These are phyloP conservation scores for Brachystomella parvula DNA, from an alignment of 1,140 invertebrate genomes.

Conservation along the genomic window DNA sequence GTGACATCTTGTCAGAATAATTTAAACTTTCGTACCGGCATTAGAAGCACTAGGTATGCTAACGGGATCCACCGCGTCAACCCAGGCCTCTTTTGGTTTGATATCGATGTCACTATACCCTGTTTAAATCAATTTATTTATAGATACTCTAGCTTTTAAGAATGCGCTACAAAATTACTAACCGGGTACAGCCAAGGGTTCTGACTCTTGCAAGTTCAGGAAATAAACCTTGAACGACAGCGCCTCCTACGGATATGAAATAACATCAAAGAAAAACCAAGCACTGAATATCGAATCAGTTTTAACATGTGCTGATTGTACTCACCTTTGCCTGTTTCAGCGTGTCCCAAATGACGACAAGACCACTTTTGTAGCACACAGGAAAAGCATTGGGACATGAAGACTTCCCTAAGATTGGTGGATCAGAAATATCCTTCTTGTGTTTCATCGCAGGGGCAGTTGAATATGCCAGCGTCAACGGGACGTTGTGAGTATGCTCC, in stretches of 20 bases:
- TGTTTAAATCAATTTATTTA: too few species aligned
- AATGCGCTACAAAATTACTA: too few species aligned
- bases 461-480: conserved; percentile 78
- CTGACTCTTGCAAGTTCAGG: background rate
- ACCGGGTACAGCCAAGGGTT: conserved; percentile 2
- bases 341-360: conserved; percentile 64
- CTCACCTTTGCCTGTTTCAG: conserved; percentile 58
- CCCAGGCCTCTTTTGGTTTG: conserved; percentile 29
- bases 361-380: conserved; percentile 52
- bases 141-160: too few species aligned
- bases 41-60: background rate
- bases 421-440: conserved; percentile 50
- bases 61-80: background rate
- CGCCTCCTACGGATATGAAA: conserved; percentile 5
- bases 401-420: conserved; percentile 64
- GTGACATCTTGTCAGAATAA: background rate
- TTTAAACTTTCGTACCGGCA: background rate
- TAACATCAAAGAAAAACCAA: background rate
- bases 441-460: conserved; percentile 64
- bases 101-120: conserved; percentile 26
- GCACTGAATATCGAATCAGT: conserved; percentile 1
- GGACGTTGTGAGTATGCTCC: conserved; percentile 90
- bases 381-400: conserved; percentile 52
- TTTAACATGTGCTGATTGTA: background rate
- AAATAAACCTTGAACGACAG: background rate